A percentile compares a stretch with the other conserved stretches of the same genome.
These are phyloP conservation scores for Neuroterus valhalla DNA, from an alignment of 1,140 invertebrate genomes.

Conservation along the genomic window DNA sequence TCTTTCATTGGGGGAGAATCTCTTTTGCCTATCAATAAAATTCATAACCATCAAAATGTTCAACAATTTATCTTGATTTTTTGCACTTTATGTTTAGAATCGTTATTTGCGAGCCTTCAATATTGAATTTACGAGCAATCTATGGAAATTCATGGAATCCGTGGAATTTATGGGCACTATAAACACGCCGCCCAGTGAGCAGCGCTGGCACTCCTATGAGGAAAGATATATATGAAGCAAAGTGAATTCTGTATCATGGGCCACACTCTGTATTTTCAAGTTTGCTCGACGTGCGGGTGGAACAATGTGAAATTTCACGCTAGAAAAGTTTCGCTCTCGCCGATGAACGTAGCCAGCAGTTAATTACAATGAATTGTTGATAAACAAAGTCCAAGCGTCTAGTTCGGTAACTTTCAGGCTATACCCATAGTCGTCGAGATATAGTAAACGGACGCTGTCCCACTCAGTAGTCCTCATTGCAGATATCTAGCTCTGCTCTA, in stretches of 20 bases:
- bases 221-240: neutral
- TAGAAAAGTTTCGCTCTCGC: conserved; percentile 2
- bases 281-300: conserved; percentile 2
- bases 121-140: neutral
- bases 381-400: conserved; percentile 13
- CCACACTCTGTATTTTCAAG: neutral
- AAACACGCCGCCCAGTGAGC: neutral
- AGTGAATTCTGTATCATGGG: neutral
- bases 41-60: too few relatives aligned
- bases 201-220: neutral
- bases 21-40: too few relatives aligned
- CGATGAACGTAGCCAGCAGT: conserved; percentile 17
- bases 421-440: conserved; percentile 6
- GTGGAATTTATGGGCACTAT: conserved; percentile 5
- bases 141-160: neutral
- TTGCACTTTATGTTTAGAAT: too few relatives aligned
- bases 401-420: conserved; percentile 3
- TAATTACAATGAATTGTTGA: conserved; percentile 26
- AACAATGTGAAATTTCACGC: conserved; percentile 21
- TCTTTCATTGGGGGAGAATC: too few relatives aligned
- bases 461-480: neutral
- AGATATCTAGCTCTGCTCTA: neutral
- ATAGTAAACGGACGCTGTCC: conserved; percentile 1
- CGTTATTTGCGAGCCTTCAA: neutral
- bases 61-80: too few relatives aligned